Percentiles rank a stretch among this genome's conserved stretches.
Conservation (phyloP, 2,113 vertebrate genomes). For the Bubalus kerabau region DNA sequence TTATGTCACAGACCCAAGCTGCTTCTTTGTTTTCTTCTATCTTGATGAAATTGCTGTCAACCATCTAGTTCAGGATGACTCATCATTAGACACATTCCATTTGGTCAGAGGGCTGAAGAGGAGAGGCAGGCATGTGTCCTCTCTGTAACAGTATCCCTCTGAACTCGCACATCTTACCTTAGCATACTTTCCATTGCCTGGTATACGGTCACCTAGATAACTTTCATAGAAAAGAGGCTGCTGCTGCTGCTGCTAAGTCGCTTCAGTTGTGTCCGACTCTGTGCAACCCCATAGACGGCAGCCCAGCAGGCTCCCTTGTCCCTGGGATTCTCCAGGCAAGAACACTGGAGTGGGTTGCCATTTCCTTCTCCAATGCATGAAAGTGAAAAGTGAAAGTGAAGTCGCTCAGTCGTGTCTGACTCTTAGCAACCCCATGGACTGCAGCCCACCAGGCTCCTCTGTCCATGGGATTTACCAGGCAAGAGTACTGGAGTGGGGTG, state of each 20-base stretch:
- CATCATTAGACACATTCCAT: background rate
- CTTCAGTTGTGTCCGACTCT: too few relatives aligned
- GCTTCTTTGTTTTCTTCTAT: background rate
- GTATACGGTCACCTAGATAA: background rate
- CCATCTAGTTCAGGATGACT: background rate
- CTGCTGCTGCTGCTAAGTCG: too few relatives aligned
- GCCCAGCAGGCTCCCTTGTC: too few relatives aligned
- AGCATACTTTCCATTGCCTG: background rate
- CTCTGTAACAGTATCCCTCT: background rate
- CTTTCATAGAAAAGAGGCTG: background rate
- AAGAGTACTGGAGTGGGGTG: too few relatives aligned
- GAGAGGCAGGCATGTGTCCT: background rate
- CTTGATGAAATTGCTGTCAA: background rate
- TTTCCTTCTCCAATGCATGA: too few relatives aligned
- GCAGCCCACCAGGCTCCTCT: too few relatives aligned
- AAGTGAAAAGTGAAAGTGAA: too few relatives aligned
- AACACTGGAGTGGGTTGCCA: too few relatives aligned
- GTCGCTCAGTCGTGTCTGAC: fast-evolving
- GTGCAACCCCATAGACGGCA: too few relatives aligned
- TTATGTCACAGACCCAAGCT: background rate
- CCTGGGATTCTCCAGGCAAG: too few relatives aligned
- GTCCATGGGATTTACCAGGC: too few relatives aligned
- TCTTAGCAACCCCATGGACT: fast-evolving
- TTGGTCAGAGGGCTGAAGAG: background rate
- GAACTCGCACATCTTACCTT: background rate